These are phyloP conservation scores for Arvicanthis niloticus DNA, from an alignment of 2,113 vertebrate genomes.

Conservation along the genomic window DNA sequence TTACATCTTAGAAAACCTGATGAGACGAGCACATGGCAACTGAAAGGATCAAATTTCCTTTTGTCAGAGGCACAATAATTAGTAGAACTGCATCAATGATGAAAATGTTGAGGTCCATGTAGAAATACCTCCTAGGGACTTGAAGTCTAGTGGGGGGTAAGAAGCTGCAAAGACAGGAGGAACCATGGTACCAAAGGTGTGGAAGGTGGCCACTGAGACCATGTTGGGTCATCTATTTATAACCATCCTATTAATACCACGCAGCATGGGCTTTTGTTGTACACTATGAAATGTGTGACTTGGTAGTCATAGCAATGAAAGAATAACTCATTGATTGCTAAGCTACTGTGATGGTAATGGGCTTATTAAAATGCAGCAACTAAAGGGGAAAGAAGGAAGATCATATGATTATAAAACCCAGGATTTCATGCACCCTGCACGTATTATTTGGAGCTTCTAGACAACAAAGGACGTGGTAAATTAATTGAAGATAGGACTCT, in stretches of 20 bases:
- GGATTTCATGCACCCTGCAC: neutral
- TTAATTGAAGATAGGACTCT: neutral
- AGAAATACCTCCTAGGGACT: neutral
- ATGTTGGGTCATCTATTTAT: neutral
- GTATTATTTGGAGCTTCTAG: neutral
- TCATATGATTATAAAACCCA: neutral
- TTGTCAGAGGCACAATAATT: neutral
- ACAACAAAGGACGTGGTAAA: neutral
- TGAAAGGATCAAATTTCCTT: neutral
- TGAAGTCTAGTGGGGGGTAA: neutral
- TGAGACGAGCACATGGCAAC: neutral
- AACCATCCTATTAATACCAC: neutral
- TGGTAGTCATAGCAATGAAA: neutral
- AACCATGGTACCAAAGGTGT: neutral
- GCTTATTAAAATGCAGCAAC: neutral
- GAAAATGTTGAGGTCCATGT: neutral
- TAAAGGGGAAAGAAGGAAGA: neutral
- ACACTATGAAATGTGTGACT: neutral
- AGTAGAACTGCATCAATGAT: neutral
- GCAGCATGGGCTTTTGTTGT: neutral
- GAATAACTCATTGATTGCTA: neutral
- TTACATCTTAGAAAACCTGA: neutral
- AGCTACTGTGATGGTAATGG: neutral
- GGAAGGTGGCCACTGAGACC: neutral
- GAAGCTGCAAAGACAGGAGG: neutral